Conservation (phyloP, 2,113 vertebrate species). For the Cichladusa arquata region DNA sequence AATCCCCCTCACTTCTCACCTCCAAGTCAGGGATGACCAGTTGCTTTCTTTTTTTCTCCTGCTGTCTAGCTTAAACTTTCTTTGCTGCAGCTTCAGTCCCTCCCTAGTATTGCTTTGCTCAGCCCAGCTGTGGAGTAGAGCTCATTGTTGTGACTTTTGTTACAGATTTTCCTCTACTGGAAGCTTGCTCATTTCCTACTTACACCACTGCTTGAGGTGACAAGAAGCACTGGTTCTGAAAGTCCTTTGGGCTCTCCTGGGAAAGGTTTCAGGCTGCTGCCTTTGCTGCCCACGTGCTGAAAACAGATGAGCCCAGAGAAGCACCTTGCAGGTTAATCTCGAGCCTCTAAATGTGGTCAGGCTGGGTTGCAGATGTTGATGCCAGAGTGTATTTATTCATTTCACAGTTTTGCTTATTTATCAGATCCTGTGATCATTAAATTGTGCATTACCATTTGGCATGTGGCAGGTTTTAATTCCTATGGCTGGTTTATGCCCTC, state of each 20-base stretch:
- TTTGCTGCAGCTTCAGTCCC: not conserved
- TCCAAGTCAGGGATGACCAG: not conserved
- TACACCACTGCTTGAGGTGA: not conserved
- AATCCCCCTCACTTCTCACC: not conserved
- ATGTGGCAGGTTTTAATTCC: slow-evolving; percentile 60
- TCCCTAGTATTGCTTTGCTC: not conserved
- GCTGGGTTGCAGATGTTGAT: slow-evolving; percentile 31
- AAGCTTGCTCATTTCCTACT: not conserved
- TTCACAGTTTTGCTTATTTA: slow-evolving; percentile 65
- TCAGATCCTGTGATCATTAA: slow-evolving; percentile 60
- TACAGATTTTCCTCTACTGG: not conserved
- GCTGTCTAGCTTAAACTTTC: not conserved
- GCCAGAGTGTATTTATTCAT: slow-evolving; percentile 58
- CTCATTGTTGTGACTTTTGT: not conserved
- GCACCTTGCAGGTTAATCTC: slow-evolving; percentile 25
- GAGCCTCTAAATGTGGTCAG: not conserved
- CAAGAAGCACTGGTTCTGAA: not conserved
- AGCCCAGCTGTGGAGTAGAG: too few relatives aligned
- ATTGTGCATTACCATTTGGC: slow-evolving; percentile 69
- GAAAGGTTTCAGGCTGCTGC: not conserved
- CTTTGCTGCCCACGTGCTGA: not conserved
- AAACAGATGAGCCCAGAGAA: not conserved
- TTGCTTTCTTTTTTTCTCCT: not conserved
- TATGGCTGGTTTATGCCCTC: slow-evolving; percentile 48
- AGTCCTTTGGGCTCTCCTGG: not conserved